A percentile compares a stretch with the other conserved stretches of the same genome.
phyloP scores from a whole-genome alignment of 2,113 vertebrate species.

The Syngnathus scovelli region DNA sequence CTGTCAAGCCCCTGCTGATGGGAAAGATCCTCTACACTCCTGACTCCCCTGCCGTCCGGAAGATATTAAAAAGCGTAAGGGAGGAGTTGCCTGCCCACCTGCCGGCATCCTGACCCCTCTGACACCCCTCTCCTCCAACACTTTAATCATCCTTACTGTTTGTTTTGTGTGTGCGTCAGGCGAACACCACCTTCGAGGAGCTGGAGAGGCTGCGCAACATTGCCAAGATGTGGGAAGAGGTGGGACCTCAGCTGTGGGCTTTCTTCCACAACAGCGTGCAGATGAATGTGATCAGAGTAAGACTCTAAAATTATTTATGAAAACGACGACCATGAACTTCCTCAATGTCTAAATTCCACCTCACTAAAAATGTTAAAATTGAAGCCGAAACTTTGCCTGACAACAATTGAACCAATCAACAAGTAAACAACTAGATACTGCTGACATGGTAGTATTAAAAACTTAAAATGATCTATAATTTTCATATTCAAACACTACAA shows the following conservation, averaged over 20 bases:
- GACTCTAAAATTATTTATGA: constrained; percentile 2
- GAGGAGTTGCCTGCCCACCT: constrained; percentile 13
- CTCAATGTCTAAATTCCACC: background rate
- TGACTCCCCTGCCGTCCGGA: constrained; percentile 77
- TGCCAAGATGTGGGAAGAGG: constrained; percentile 84
- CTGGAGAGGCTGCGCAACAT: constrained; percentile 80
- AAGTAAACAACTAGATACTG: background rate
- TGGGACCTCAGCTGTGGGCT: constrained; percentile 86
- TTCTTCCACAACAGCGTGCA: constrained; percentile 86
- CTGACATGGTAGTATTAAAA: too few species aligned
- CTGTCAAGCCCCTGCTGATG: constrained; percentile 93
- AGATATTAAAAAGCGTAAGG: constrained; percentile 90
- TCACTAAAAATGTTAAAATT: background rate
- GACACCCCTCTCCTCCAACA: constrained; percentile 15
- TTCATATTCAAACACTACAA: too few species aligned
- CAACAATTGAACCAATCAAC: background rate
- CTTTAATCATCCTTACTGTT: constrained; percentile 4
- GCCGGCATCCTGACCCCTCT: constrained; percentile 26
- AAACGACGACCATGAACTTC: background rate
- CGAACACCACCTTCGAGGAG: constrained; percentile 92
- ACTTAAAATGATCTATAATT: too few species aligned
- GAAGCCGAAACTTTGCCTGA: background rate
- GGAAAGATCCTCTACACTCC: constrained; percentile 94
- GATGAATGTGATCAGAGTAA: constrained; percentile 91
- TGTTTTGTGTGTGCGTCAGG: constrained; percentile 61